Base-by-base conservation (phyloP, 2,888 invertebrate species). In the Dendrolimus houi region DNA sequence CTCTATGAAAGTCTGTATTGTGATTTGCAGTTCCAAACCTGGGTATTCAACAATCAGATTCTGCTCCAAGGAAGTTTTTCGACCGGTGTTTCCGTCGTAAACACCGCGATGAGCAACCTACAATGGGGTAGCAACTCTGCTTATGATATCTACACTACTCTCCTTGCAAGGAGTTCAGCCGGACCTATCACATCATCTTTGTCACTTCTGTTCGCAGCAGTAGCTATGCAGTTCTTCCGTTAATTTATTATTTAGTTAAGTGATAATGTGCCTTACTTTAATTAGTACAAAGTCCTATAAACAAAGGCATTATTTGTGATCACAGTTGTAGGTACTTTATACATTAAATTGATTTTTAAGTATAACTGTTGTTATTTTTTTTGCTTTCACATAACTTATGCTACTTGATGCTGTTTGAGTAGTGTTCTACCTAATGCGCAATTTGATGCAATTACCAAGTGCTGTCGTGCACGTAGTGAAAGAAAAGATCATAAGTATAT, bases 21-120 rank as follows among this genome's bases (percentile, higher is more conserved):
- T 29, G 29, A 29, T 62, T 69, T 65, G 8, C 76, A 90, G 90
- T 86, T 87, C 80, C 86, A 86, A 70, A 17, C 58, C 0, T 90
- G 87, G 87, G 62, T 79, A 1, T 86, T 81, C 63, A 17, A 55
- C 0, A 77, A 81, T 59, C 88, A 89, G 63, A 3, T 75, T 0
- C 68, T 63, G 0, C 66, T 87, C 8, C 75, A 60, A 1, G 65
- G 61, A 0, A 75, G 81, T 0, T 86, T 89, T 68, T 2, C 54
- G 0, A 59, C 60, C 10, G 84, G 79, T 1, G 69, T 69, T 0
- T 52, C 58, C 7, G 85, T 77, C 1, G 68, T 87, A 9, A 65
- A 57, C 9, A 9, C 78, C 0, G 80, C 83, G 1, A 63, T 82
- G 8, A 61, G 52, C 55, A 89, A 90, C 64, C 61, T 87, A 0